A percentile compares a stretch with the other conserved stretches of the same genome.
These are phyloP conservation scores for Elaphurus davidianus DNA, from an alignment of 2,113 vertebrate species.

Conservation along the genomic window DNA sequence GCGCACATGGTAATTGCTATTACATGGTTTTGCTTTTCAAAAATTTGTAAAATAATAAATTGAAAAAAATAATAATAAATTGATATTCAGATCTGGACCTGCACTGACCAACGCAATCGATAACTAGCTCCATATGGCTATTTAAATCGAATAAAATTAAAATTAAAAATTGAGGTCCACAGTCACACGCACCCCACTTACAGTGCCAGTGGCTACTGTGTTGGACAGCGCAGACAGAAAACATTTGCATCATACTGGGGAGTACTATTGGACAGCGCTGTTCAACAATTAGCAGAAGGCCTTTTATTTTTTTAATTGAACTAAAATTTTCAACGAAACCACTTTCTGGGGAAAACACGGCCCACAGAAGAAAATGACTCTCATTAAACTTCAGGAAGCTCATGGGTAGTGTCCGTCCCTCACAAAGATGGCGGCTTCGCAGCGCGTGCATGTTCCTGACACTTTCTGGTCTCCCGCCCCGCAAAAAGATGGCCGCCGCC, in stretches of 20 bases:
- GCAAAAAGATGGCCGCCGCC: not conserved
- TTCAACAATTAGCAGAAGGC: not conserved
- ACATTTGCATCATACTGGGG: not conserved
- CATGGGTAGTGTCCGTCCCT: fast-evolving
- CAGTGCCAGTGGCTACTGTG: not conserved
- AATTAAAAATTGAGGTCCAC: not conserved
- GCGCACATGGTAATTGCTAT: not conserved
- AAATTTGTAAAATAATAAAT: not conserved
- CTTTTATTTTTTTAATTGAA: not conserved
- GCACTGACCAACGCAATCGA: not conserved
- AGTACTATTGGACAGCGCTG: not conserved
- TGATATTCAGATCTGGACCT: not conserved
- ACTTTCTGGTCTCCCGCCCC: not conserved
- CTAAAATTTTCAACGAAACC: not conserved
- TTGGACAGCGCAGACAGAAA: not conserved
- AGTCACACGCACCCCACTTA: not conserved
- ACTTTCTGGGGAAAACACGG: not conserved
- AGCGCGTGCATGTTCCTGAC: fast-evolving
- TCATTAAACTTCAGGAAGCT: not conserved
- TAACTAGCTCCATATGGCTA: not conserved
- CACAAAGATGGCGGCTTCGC: not conserved
- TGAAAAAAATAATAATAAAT: not conserved
- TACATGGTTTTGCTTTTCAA: not conserved
- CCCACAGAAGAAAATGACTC: not conserved
- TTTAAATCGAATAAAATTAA: not conserved